Percentiles rank a stretch among this genome's conserved stretches.
Conservation (phyloP, 23 tunicate genomes). For the Halocynthia roretzi region DNA sequence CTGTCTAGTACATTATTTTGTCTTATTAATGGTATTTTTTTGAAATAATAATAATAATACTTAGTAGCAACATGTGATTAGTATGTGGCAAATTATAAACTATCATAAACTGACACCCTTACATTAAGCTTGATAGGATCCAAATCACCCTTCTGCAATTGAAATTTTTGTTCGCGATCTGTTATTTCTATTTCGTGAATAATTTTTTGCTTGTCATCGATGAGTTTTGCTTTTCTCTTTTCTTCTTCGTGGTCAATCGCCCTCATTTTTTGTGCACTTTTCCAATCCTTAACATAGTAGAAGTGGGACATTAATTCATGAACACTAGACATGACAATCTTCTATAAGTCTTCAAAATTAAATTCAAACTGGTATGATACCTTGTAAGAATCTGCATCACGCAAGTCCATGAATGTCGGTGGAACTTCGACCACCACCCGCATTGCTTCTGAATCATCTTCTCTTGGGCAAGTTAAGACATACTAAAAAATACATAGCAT, state of each 20-base stretch:
- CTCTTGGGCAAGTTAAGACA: slow-evolving; percentile 47
- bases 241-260: slow-evolving; percentile 29
- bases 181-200: background rate
- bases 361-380: slow-evolving; percentile 5
- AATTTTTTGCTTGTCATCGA: background rate
- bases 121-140: slow-evolving; percentile 9
- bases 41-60: too few species aligned
- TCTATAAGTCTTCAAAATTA: background rate
- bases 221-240: background rate
- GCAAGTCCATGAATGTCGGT: slow-evolving; percentile 16
- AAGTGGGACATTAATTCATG: background rate
- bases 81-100: too few species aligned
- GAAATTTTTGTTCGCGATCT: background rate
- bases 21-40: too few species aligned
- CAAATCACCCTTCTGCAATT: slow-evolving; percentile 15
- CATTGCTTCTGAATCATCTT: slow-evolving; percentile 9
- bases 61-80: too few species aligned
- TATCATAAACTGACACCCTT: background rate
- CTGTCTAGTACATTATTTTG: too few species aligned
- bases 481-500: slow-evolving; percentile 22
- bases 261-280: slow-evolving; percentile 29
- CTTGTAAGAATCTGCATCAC: slow-evolving; percentile 38
- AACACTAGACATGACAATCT: background rate
- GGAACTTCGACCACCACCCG: slow-evolving; percentile 47
- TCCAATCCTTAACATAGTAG: slow-evolving; percentile 25